Evolutionary conservation across 2,113 vertebrate genomes (phyloP).

Genomic region (Azemiops feae): DNA sequence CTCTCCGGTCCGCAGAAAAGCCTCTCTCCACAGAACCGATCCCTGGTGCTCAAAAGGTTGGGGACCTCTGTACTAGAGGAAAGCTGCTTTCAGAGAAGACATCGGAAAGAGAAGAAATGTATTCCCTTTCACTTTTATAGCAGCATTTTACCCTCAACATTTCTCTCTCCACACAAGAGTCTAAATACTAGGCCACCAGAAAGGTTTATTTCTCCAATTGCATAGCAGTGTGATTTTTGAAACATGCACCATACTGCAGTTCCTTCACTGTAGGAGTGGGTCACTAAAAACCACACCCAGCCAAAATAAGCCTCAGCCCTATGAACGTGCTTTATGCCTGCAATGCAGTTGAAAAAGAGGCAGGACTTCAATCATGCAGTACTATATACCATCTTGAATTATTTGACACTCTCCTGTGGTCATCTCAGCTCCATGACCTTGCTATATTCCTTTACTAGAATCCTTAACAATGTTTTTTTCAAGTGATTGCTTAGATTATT

Average conservation of each 20-base stretch:
- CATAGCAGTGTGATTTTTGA: not conserved
- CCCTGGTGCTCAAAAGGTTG: too few relatives aligned
- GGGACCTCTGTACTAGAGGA: not conserved
- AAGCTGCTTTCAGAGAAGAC: not conserved
- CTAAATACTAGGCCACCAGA: not conserved
- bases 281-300: not conserved
- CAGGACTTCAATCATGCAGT: not conserved
- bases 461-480: not conserved
- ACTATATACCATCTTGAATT: not conserved
- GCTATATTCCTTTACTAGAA: not conserved
- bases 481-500: not conserved
- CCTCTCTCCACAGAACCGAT: too few relatives aligned
- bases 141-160: not conserved
- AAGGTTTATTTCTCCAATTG: not conserved
- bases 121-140: not conserved
- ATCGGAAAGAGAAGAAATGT: not conserved
- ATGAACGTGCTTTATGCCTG: not conserved
- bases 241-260: not conserved
- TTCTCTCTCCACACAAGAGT: not conserved
- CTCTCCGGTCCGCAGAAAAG: too few relatives aligned
- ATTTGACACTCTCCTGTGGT: not conserved
- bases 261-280: not conserved
- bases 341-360: not conserved
- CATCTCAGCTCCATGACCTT: not conserved
- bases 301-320: not conserved